Conservation (phyloP, 1,140 invertebrate species). For the Radopholus similis region DNA sequence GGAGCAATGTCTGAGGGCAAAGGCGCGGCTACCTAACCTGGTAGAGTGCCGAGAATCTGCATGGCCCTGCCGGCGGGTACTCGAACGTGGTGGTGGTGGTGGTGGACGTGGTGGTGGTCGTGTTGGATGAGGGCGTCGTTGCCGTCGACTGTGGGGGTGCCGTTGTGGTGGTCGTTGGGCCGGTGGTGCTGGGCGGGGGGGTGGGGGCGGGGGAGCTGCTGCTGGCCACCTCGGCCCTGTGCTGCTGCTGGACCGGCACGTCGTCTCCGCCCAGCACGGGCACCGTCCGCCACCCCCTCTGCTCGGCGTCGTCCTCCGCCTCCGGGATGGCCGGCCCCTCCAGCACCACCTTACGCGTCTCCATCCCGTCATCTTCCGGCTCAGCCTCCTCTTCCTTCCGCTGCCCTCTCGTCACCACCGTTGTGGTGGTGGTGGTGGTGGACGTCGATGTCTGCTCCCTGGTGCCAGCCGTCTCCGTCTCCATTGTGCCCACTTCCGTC, state of each 20-base stretch:
- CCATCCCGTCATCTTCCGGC: too few relatives aligned
- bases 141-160: slow-evolving; percentile 17
- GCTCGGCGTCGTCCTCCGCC: background rate
- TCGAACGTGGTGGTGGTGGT: slow-evolving; percentile 25
- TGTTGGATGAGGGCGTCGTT: slow-evolving; percentile 16
- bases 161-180: background rate
- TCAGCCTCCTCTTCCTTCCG: too few relatives aligned
- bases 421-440: background rate
- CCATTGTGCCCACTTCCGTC: too few relatives aligned
- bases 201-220: background rate
- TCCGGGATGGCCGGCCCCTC: background rate
- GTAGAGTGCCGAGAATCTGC: slow-evolving; percentile 47
- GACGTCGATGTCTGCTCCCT: background rate
- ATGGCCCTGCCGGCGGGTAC: slow-evolving; percentile 52
- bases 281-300: background rate
- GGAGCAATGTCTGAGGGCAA: too few relatives aligned
- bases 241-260: background rate
- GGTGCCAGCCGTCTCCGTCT: background rate
- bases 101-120: slow-evolving; percentile 8
- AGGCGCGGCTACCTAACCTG: too few relatives aligned
- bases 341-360: too few relatives aligned
- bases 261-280: background rate
- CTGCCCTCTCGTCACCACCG: too few relatives aligned
- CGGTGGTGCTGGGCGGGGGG: background rate
- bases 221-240: too few relatives aligned